These are phyloP conservation scores for Micronycteris hirsuta DNA, from an alignment of 2,113 vertebrate species.

Conservation along the genomic window DNA sequence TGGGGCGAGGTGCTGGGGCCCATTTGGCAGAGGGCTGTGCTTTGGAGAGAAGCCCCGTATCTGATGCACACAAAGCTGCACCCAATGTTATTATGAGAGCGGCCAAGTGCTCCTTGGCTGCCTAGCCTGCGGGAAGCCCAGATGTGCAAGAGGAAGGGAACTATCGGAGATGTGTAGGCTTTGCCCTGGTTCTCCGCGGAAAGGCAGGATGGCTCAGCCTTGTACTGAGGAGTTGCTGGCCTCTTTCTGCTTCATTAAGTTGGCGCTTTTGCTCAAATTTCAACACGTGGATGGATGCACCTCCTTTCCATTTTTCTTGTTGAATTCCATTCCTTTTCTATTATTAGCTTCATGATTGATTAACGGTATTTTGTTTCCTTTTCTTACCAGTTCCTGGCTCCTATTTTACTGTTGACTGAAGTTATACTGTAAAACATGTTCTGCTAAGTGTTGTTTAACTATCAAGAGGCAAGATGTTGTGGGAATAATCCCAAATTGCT, in stretches of 20 bases:
- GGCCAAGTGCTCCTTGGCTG: neutral
- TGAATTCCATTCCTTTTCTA: neutral
- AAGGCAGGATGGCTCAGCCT: neutral
- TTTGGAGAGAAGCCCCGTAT: slow-evolving; percentile 2
- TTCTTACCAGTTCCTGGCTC: neutral
- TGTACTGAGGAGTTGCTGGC: neutral
- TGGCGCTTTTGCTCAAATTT: neutral
- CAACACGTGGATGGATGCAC: neutral
- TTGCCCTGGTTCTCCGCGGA: neutral
- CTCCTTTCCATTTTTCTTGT: neutral
- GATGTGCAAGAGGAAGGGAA: neutral
- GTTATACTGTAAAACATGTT: slow-evolving; percentile 5
- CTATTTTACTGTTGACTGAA: slow-evolving; percentile 33
- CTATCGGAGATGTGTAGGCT: neutral
- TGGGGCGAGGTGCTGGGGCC: neutral
- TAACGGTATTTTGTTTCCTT: slow-evolving; percentile 29
- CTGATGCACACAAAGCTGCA: slow-evolving; percentile 37
- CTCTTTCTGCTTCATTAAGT: slow-evolving; percentile 2
- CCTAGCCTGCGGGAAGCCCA: neutral
- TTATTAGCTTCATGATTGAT: slow-evolving; percentile 33
- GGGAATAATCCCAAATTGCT: neutral
- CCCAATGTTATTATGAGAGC: neutral
- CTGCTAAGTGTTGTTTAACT: slow-evolving; percentile 46
- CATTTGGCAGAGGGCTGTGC: neutral
- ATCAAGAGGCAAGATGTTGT: slow-evolving; percentile 38